phyloP scores from a whole-genome alignment of 1,140 invertebrate genomes.

The Gonatopus flavifemur region DNA sequence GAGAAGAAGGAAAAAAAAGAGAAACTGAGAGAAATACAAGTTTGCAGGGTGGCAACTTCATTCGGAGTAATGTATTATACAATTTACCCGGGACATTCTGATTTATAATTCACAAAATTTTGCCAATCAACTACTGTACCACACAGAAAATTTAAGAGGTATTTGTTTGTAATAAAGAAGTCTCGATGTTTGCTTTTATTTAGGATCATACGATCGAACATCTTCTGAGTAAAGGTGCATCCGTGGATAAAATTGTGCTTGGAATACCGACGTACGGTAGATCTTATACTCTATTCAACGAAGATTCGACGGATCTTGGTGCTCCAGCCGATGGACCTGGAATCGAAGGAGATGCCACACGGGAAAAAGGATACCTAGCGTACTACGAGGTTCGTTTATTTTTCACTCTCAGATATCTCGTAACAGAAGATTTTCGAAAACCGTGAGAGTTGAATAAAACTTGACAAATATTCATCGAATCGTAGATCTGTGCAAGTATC shows the following conservation, averaged over 20 bases:
- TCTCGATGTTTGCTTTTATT: constrained; percentile 15
- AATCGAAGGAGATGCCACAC: constrained; percentile 83
- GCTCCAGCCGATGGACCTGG: constrained; percentile 87
- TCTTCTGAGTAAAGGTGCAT: constrained; percentile 81
- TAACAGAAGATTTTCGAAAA: too few species aligned
- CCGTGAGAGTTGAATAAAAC: too few species aligned
- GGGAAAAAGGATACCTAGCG: constrained; percentile 89
- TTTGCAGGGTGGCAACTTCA: too few species aligned
- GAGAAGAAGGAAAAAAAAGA: too few species aligned
- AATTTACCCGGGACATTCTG: too few species aligned
- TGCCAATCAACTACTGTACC: too few species aligned
- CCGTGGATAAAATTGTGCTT: constrained; percentile 81
- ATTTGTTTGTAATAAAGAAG: too few species aligned
- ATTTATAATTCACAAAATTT: too few species aligned
- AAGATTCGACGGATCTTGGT: constrained; percentile 75
- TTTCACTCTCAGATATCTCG: not conserved
- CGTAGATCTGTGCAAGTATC: constrained; percentile 83
- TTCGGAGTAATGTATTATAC: too few species aligned
- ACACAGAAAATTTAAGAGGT: too few species aligned
- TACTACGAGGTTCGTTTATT: constrained; percentile 79
- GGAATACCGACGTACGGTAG: constrained; percentile 95
- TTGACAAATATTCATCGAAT: too few species aligned
- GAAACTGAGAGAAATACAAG: too few species aligned
- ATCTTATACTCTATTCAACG: constrained; percentile 85
- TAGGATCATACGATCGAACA: constrained; percentile 90